These are phyloP conservation scores for Amyelois transitella DNA, from an alignment of 1,140 invertebrate species.

Conservation along the genomic window DNA sequence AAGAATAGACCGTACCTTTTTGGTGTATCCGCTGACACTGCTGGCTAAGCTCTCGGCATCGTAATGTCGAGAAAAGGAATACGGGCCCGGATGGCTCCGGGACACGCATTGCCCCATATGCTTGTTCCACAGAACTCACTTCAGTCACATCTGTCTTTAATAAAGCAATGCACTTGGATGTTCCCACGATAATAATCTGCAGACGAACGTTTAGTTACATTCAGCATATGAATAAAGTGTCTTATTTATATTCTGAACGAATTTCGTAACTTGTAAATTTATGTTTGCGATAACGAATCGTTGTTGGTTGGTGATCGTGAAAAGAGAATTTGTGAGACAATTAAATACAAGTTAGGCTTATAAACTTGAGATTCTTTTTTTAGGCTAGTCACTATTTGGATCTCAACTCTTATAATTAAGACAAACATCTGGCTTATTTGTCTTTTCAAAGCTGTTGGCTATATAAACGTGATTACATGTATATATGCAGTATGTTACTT, in stretches of 20 bases:
- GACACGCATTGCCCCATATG: slow-evolving; percentile 72
- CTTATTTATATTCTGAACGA: background rate
- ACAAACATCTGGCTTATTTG: too few relatives aligned
- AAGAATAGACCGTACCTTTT: slow-evolving; percentile 33
- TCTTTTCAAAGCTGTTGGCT: too few relatives aligned
- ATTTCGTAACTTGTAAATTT: background rate
- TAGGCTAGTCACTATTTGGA: too few relatives aligned
- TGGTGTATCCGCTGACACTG: slow-evolving; percentile 37
- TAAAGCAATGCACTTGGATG: slow-evolving; percentile 7
- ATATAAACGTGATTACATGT: too few relatives aligned
- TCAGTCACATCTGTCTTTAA: slow-evolving; percentile 33
- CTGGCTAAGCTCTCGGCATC: slow-evolving; percentile 60
- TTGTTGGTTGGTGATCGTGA: background rate
- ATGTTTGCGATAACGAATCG: background rate
- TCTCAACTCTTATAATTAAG: too few relatives aligned
- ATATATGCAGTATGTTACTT: too few relatives aligned
- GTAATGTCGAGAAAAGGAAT: slow-evolving; percentile 56
- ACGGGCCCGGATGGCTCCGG: slow-evolving; percentile 64
- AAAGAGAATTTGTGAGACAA: too few relatives aligned
- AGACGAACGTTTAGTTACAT: background rate
- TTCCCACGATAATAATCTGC: background rate
- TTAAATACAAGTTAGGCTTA: too few relatives aligned
- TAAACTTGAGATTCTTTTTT: too few relatives aligned
- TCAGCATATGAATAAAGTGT: background rate
- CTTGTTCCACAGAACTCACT: slow-evolving; percentile 38